phyloP scores from a whole-genome alignment of 2,797 vertebrate species.

The Hippocampus kuda region DNA sequence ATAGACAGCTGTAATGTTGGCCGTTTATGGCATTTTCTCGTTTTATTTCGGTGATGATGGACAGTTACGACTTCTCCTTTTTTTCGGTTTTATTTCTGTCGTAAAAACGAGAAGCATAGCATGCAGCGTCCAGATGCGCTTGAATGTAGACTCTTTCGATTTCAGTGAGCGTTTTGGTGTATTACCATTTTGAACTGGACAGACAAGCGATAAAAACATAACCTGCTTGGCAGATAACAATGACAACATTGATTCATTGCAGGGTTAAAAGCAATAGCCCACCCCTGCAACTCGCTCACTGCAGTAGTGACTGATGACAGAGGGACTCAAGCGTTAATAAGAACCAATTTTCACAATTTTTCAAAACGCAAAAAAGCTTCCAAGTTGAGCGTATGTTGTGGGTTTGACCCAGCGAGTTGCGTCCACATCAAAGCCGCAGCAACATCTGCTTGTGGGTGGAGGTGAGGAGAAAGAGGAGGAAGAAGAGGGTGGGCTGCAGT shows the following conservation, averaged over 20 bases:
- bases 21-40: neutral
- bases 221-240: neutral
- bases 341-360: neutral
- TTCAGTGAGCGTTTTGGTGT: neutral
- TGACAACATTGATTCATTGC: neutral
- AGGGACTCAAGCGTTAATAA: neutral
- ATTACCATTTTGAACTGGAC: neutral
- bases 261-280: neutral
- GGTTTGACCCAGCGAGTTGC: neutral
- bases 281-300: neutral
- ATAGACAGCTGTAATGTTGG: too few species aligned
- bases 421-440: constrained; percentile 2
- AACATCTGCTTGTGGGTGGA: constrained; percentile 5
- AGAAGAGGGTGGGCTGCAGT: neutral
- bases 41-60: neutral
- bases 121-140: neutral
- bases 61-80: neutral
- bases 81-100: neutral
- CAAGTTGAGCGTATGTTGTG: neutral
- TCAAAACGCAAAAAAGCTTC: neutral
- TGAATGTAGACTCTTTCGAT: neutral
- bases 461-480: too few species aligned
- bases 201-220: neutral
- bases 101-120: neutral
- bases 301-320: neutral